Evolutionary conservation across 2,888 invertebrate genomes (phyloP), one percentile per base, ranked within the genome.

Genomic region (Drosophila incognita): DNA sequence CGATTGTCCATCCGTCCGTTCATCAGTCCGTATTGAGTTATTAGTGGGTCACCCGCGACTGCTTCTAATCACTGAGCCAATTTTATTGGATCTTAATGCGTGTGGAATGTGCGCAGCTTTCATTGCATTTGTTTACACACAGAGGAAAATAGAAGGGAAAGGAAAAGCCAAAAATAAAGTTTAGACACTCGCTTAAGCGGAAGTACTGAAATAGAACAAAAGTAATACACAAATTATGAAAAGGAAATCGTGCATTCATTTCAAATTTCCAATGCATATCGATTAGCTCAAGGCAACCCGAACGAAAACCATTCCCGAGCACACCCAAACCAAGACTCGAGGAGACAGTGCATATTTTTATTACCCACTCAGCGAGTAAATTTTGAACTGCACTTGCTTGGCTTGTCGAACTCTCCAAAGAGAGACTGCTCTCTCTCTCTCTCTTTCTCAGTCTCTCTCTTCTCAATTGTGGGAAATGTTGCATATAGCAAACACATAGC

Each of bases 391-490:
- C 78, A 77, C 77, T 77, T 77, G 77, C 69, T 74, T 66, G 62
- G 62, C 27, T 69, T 29, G 46, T 46, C 46, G 49, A 49, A 27
- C 18, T 49, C 66, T 49, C 42, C 54, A 58, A n/a, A 1, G 52
- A 58, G 49, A 49, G 10, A 27, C 27, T 18, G 10, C 4, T n/a
- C 33, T 54, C 52, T 10, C 33, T 29, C 24, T 21, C n/a, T 21
- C 1, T 54, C 18, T 57, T 29, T 18, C 24, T 21, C 18, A 18
- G 8, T 61, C 36, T 31, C 11, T 48, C 52, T 24, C 56, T 11
- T n/a, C 33, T 31, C 46, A 65, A 60, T 65, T 66, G 77, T 85
- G 85, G 79, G 85, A 87, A 87, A 74, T 57, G 59, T 59, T 67
- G 73, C 53, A 56, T 76, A 27, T 49, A 61, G 48, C 46, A 64